phyloP scores from a whole-genome alignment of 2,888 invertebrate genomes.

The Ophion obscuratus region DNA sequence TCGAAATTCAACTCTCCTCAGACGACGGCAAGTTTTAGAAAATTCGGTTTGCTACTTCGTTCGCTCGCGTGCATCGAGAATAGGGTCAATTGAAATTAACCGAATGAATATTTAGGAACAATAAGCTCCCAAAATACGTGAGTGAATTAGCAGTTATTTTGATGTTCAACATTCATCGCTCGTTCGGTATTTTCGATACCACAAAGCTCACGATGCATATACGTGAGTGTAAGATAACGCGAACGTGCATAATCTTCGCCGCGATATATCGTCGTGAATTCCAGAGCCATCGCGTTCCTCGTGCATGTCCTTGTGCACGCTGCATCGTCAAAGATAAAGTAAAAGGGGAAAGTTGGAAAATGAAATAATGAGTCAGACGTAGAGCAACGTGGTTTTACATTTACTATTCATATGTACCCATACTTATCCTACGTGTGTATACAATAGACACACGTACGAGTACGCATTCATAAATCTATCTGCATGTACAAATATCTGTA shows the following conservation, averaged over 20 bases:
- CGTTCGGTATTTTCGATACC: no score
- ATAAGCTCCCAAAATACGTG: no score
- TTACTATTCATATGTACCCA: constrained; percentile 1
- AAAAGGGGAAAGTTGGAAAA: constrained; percentile 27
- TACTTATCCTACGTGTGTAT: background rate
- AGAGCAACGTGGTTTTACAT: constrained; percentile 44
- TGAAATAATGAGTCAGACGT: constrained; percentile 40
- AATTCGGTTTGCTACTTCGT: no score
- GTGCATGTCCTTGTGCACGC: background rate
- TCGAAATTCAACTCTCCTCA: no score
- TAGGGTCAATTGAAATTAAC: no score
- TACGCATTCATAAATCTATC: background rate
- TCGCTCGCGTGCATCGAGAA: no score
- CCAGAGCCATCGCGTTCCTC: constrained; percentile 1
- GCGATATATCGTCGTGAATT: background rate
- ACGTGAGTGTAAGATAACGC: background rate
- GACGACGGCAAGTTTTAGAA: no score
- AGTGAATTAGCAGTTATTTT: no score
- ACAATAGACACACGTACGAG: background rate
- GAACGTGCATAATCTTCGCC: background rate
- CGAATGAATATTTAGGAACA: no score
- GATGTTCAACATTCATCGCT: no score
- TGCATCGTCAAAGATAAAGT: constrained; percentile 15
- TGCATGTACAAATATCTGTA: background rate
- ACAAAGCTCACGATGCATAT: background rate